Conservation (phyloP, 2,113 vertebrate species). For the Oenanthe oenanthe region DNA sequence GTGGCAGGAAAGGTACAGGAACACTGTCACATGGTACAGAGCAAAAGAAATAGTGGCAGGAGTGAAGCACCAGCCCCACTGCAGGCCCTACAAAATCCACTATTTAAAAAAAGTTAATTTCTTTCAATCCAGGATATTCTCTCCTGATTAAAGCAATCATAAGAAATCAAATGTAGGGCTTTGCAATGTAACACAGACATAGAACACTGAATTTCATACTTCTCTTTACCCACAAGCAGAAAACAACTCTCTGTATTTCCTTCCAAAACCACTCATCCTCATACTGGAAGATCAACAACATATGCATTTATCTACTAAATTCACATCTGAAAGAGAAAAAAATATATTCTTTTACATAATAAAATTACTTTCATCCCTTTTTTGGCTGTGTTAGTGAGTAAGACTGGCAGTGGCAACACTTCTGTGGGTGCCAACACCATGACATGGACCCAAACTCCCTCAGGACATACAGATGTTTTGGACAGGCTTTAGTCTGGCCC, state of each 20-base stretch:
- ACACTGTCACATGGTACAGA: not conserved
- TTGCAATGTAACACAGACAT: not conserved
- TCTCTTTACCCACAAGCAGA: not conserved
- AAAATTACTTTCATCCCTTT: not conserved
- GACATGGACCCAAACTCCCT: not conserved
- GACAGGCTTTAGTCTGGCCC: not conserved
- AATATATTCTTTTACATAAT: not conserved
- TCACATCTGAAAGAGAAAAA: not conserved
- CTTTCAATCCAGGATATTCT: not conserved
- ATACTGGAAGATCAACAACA: not conserved
- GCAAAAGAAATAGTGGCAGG: no score
- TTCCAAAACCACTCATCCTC: not conserved
- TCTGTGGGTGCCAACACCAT: not conserved
- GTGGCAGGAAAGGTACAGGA: not conserved
- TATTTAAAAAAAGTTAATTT: accelerated
- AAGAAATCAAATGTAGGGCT: not conserved
- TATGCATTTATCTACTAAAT: not conserved
- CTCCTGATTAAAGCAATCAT: not conserved
- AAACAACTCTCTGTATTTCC: not conserved
- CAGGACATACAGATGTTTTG: accelerated
- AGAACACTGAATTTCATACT: not conserved
- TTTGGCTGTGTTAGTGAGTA: not conserved
- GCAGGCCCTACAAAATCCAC: not conserved
- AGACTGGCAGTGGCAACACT: not conserved
- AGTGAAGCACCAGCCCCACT: not conserved